Base-by-base conservation (phyloP, 2,888 invertebrate species). In the Erebia palarica region DNA sequence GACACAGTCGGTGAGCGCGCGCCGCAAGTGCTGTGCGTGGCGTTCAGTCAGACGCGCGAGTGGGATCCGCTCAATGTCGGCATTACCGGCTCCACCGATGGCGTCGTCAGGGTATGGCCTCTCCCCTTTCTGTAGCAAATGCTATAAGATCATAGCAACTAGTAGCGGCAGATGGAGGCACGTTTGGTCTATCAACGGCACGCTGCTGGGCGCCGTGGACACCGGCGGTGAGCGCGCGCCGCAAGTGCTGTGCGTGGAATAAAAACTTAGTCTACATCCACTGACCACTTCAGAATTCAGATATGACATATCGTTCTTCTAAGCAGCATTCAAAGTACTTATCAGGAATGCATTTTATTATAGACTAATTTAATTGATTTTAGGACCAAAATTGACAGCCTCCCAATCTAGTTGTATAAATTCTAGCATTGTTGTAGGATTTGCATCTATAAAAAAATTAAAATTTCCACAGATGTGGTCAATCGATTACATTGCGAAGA, bases 11-110 rank as follows among this genome's bases (percentile, higher is more conserved):
- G 1, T 94, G 97, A 74, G 86, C 94, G 97, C 65, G 96, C 97
- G 95, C 98, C 99, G 84, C 99, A 99, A 90, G 98, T 99, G 80
- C 94, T 99, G 18, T 99, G 99, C 88, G 97, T 98, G 47, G 96
- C 98, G 7, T 99, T 99, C 94, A 98, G 98, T 57, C 98, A 98
- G 91, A 96, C 97, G 72, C 96, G 98, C 78, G 99, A 99, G 92
- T 99, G 99, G 99, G 99, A 99, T 93, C 95, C 96, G 59, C 96
- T 97, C 84, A 99, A 99, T 92, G 99, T 99, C 60, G 95, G 99
- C 76, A 96, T 99, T 93, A 99, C 99, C 0, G 99, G 99, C 63
- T 98, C 98, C 51, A 98, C 98, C 4, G 99, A 99, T 91, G 99
- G 99, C 49, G 98, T 99, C 16, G 98, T 99, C 18, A 94, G 98